These are phyloP conservation scores for Sigmodon hispidus DNA, from an alignment of 2,113 vertebrate species.

Conservation along the genomic window DNA sequence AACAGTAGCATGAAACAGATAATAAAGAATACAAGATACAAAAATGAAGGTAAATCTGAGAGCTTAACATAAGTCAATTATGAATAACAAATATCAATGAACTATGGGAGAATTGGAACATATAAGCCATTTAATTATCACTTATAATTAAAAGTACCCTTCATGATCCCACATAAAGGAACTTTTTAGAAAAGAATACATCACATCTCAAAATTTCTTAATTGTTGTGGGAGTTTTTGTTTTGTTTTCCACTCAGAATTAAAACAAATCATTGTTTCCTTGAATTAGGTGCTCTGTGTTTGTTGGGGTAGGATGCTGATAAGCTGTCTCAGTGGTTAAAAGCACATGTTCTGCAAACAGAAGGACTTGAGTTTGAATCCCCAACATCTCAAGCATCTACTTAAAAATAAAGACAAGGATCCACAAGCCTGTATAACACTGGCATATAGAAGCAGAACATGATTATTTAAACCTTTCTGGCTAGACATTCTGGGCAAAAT, in stretches of 20 bases:
- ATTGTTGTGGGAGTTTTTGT: neutral
- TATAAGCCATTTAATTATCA: constrained; percentile 1
- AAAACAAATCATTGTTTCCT: neutral
- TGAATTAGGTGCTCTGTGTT: neutral
- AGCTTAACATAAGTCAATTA: neutral
- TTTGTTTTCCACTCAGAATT: neutral
- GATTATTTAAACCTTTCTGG: neutral
- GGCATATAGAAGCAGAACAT: neutral
- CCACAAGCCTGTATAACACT: too few relatives aligned
- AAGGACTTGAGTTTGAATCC: neutral
- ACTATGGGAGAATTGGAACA: neutral
- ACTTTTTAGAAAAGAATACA: too few relatives aligned
- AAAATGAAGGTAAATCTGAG: neutral
- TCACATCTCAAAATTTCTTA: neutral
- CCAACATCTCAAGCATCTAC: neutral
- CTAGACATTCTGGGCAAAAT: neutral
- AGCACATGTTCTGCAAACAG: neutral
- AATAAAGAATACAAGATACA: neutral
- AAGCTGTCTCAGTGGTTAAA: neutral
- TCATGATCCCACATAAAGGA: too few relatives aligned
- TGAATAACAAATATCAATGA: constrained; percentile 18
- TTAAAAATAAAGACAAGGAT: neutral
- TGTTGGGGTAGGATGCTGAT: neutral
- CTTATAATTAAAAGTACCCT: neutral
- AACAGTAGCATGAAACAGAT: neutral